Evolutionary conservation across 2,888 invertebrate genomes (phyloP), one percentile per base, ranked within the genome.

Genomic region (Endotricha flammealis): DNA sequence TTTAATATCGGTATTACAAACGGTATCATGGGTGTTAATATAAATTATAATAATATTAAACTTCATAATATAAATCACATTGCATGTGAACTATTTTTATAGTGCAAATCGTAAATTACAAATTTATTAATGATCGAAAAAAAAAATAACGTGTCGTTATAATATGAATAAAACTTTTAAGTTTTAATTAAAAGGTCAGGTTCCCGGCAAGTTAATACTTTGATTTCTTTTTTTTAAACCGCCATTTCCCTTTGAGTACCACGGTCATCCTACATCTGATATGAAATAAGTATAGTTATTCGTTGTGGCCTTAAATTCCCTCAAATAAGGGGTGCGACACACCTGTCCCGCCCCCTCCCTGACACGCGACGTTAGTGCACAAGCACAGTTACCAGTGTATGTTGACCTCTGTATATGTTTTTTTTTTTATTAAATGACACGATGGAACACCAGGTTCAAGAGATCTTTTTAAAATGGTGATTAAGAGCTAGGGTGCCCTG

Each of bases 281-380:
- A 61, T 46, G 39, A 49, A 53, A 53, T 58, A 60, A 65, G 68
- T 77, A 79, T 69, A 77, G 82, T 59, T 66, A 80, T 81, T 75
- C 65, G 55, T 63, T 76, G 64, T 68, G 67, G 57, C 70, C 66
- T 69, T 53, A 74, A 73, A 80, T 70, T 77, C 79, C 78, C 75
- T 77, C 58, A 75, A 72, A 77, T 74, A 77, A 78, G 74, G 83
- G 83, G 80, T 81, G 73, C 53, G 53, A 54, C 81, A 75, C 83
- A 82, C 82, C 82, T 83, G 83, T 75, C 81, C 69, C 42, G 71
- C 81, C 58, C 82, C 85, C 83, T 80, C 78, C 55, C 62, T 50
- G 77, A 77, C 85, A 81, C 83, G 82, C 81, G 85, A 78, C 82
- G 49, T 50, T 48, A 64, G 64, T 72, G 67, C 65, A 64, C 61